Evolutionary conservation across 2,888 invertebrate species (phyloP).

Genomic region (Chrysodeixis includens): DNA sequence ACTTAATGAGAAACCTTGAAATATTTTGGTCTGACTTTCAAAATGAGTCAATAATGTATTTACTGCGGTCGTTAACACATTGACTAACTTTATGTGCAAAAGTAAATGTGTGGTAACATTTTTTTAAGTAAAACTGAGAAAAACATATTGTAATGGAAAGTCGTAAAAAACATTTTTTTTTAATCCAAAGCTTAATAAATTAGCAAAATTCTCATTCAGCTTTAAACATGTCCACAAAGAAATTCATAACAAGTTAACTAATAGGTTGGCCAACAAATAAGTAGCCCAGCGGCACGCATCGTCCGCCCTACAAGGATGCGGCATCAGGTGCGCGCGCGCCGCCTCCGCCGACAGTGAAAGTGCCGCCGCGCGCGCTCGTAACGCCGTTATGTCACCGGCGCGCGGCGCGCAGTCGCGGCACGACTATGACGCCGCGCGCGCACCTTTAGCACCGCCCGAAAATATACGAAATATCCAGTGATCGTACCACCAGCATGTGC

Average conservation of each 20-base stretch:
- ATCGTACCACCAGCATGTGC: slow-evolving; percentile 69
- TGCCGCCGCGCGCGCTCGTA: slow-evolving; percentile 75
- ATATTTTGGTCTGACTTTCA: not conserved
- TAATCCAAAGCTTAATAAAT: not conserved
- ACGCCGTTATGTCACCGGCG: slow-evolving; percentile 84
- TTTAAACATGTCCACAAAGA: slow-evolving; percentile 18
- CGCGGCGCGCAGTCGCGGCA: slow-evolving; percentile 71
- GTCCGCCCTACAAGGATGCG: slow-evolving; percentile 71
- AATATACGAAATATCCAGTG: slow-evolving; percentile 22
- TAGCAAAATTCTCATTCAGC: too few species aligned
- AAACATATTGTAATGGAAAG: not conserved
- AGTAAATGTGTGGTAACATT: not conserved
- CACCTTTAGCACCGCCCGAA: slow-evolving; percentile 52
- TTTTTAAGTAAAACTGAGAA: too few species aligned
- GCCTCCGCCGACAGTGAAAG: slow-evolving; percentile 79
- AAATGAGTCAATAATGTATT: not conserved
- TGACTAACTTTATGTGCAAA: not conserved
- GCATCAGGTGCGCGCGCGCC: slow-evolving; percentile 60
- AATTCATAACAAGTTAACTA: slow-evolving; percentile 45
- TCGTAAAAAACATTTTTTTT: not conserved
- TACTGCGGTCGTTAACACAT: not conserved
- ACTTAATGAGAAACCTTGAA: not conserved
- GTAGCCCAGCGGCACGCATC: slow-evolving; percentile 54
- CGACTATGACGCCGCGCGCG: slow-evolving; percentile 83
- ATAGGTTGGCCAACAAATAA: slow-evolving; percentile 45